Evolutionary conservation across 2,797 vertebrate genomes (phyloP).

Genomic region (Melopsittacus undulatus): DNA sequence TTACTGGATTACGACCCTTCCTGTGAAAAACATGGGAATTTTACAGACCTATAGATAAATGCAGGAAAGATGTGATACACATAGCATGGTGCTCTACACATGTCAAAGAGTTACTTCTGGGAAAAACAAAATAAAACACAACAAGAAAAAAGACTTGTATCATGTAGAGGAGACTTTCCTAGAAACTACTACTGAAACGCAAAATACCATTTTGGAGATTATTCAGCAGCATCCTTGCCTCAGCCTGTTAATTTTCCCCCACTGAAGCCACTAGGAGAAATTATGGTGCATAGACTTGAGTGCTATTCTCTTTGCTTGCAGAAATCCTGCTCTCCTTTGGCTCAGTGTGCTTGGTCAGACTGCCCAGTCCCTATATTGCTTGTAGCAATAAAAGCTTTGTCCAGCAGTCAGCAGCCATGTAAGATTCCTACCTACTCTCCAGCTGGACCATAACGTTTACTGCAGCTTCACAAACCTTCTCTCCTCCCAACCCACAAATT

Average conservation of each 20-base stretch:
- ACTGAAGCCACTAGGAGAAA: background rate
- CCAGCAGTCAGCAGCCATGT: background rate
- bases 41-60: background rate
- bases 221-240: background rate
- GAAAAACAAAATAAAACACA: slow-evolving; percentile 11
- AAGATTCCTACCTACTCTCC: background rate
- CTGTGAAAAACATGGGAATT: background rate
- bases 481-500: accelerated
- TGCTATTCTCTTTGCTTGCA: background rate
- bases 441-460: background rate
- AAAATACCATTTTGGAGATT: background rate
- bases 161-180: background rate
- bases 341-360: background rate
- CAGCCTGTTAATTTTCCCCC: background rate
- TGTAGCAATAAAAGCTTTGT: background rate
- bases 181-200: background rate
- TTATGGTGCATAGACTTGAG: background rate
- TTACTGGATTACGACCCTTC: background rate
- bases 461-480: background rate
- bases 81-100: background rate
- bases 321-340: background rate
- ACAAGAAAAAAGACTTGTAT: background rate
- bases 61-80: background rate
- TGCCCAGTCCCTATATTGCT: background rate
- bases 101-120: background rate